phyloP scores from a whole-genome alignment of 2,888 invertebrate genomes.

The Celastrina argiolus region DNA sequence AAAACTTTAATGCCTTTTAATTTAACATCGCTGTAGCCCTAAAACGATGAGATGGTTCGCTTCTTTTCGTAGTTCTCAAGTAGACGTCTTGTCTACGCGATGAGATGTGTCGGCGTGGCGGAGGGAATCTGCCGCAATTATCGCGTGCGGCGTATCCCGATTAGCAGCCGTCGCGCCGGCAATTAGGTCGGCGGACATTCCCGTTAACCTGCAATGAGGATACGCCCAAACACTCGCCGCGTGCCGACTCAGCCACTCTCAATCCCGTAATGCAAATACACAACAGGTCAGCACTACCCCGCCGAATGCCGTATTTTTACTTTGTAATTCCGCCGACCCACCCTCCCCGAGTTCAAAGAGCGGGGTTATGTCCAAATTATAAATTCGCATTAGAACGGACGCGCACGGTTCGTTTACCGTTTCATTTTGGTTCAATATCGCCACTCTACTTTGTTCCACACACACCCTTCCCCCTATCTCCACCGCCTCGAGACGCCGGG shows the following conservation, averaged over 20 bases:
- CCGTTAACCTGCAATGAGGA: conserved; percentile 76
- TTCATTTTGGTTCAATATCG: conserved; percentile 78
- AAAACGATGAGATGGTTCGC: neutral
- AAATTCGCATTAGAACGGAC: conserved; percentile 79
- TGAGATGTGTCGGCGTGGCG: conserved; percentile 30
- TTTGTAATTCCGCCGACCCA: conserved; percentile 67
- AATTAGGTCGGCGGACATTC: conserved; percentile 76
- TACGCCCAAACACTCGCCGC: conserved; percentile 69
- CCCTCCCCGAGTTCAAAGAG: conserved; percentile 68
- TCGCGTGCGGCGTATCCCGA: conserved; percentile 75
- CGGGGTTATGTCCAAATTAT: conserved; percentile 77
- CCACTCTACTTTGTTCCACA: conserved; percentile 78
- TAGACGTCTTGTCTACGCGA: neutral
- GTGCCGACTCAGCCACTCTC: conserved; percentile 44
- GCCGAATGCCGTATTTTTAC: conserved; percentile 70
- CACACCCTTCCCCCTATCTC: conserved; percentile 60
- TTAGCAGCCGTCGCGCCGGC: conserved; percentile 67
- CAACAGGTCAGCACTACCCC: conserved; percentile 40
- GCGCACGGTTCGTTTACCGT: conserved; percentile 78
- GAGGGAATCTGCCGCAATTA: conserved; percentile 71
- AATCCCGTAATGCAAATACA: conserved; percentile 51
- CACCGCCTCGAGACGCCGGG: conserved; percentile 75
- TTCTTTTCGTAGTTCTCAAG: neutral
- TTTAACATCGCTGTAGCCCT: neutral
- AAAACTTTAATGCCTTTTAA: neutral